Conservation (phyloP, 2,888 invertebrate species). For the Hypercompe scribonia region DNA sequence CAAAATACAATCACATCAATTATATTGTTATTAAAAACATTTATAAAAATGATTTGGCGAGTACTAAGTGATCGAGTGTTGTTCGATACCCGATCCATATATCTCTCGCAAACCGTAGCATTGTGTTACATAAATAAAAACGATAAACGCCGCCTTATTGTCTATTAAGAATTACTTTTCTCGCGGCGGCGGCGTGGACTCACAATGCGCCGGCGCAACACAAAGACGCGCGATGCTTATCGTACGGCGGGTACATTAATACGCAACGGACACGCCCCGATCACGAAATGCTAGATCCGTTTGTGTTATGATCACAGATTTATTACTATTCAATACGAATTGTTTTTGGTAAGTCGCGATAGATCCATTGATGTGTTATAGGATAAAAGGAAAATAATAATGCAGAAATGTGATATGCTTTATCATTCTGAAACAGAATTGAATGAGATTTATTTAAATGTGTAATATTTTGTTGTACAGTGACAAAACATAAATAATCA, state of each 20-base stretch:
- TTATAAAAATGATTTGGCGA: constrained; percentile 37
- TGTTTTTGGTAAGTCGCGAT: neutral
- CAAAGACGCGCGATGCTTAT: constrained; percentile 80
- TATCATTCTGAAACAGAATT: neutral
- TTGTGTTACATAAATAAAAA: constrained; percentile 84
- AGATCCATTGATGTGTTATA: neutral
- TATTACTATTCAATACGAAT: constrained; percentile 12
- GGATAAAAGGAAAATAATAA: neutral
- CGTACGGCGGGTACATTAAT: constrained; percentile 76
- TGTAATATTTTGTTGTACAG: too few relatives aligned
- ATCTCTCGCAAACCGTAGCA: constrained; percentile 73
- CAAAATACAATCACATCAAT: constrained; percentile 55
- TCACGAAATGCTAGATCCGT: constrained; percentile 83
- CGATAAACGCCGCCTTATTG: constrained; percentile 82
- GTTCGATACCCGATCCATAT: constrained; percentile 65
- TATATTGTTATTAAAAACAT: constrained; percentile 35
- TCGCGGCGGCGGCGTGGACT: constrained; percentile 67
- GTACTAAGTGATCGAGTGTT: constrained; percentile 50
- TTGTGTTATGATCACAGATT: constrained; percentile 61
- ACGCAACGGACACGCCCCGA: constrained; percentile 81
- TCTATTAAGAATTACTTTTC: constrained; percentile 85
- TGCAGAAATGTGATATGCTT: neutral
- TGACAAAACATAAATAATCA: too few relatives aligned
- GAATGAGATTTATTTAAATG: too few relatives aligned
- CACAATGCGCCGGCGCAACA: constrained; percentile 81